These are phyloP conservation scores for Hydrozoanthus tunicans DNA, from an alignment of 64 coral and sea anemone species.

Conservation along the genomic window DNA sequence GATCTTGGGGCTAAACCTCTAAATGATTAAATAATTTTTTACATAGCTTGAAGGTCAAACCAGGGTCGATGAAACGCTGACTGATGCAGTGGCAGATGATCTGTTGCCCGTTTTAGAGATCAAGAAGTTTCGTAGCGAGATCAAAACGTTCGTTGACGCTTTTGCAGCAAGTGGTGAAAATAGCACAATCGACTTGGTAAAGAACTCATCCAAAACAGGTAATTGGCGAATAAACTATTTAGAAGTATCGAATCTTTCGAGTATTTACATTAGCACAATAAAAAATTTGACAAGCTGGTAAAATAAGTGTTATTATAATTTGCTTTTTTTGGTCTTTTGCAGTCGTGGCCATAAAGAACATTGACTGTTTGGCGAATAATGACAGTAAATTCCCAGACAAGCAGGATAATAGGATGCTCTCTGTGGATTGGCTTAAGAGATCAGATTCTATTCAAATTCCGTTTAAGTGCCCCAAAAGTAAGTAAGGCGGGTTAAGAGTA, in stretches of 20 bases:
- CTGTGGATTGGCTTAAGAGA: not conserved
- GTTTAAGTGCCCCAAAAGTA: constrained; percentile 23
- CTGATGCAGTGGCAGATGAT: not conserved
- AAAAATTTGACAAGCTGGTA: too few relatives aligned
- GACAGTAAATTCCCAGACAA: constrained; percentile 38
- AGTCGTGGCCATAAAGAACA: constrained; percentile 16
- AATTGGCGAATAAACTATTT: not conserved
- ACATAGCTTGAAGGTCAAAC: not conserved
- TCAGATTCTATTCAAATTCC: constrained; percentile 35
- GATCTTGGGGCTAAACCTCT: too few relatives aligned
- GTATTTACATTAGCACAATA: too few relatives aligned
- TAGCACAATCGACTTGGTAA: not conserved
- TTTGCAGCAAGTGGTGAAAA: not conserved
- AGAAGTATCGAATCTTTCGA: not conserved
- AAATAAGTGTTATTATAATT: too few relatives aligned
- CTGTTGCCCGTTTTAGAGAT: constrained; percentile 2
- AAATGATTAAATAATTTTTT: not conserved
- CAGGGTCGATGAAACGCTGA: not conserved
- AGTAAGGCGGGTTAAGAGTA: not conserved
- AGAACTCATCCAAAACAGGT: constrained; percentile 12
- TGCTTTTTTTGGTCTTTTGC: not conserved
- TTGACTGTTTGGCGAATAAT: constrained; percentile 25
- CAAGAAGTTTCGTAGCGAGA: not conserved
- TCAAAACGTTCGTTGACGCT: not conserved
- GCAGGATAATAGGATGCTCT: constrained; percentile 7